Base-by-base conservation (phyloP, 2,113 vertebrate genomes). In the Prolemur simus region DNA sequence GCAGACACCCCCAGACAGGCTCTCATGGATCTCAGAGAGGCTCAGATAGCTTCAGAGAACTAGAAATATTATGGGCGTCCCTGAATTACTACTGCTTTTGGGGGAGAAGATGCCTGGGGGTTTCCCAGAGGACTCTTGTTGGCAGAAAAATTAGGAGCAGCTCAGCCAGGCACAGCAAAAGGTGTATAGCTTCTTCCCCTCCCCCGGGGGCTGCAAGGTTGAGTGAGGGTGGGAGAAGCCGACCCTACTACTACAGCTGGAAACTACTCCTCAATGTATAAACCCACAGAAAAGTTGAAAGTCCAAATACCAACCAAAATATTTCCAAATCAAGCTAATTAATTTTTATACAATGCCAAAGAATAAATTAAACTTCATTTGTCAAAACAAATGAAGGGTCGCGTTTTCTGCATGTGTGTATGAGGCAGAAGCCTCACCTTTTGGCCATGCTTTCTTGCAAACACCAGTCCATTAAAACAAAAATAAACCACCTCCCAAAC, bases 261-360 rank as follows among this genome's bases (percentile, higher is more conserved):
- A 49, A 73, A 89, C n/a, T 12, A 25, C 27, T 37, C 39, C 54
- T 52, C 54, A 21, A 2, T 10, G 4, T 7, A 17, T 3, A 96
- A 83, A 85, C 4, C n/a, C n/a, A 91, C 39, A 27, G 37, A 60
- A 76, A 21, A 74, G 4, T 49, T n/a, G 86, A 69, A 88, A 85
- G 54, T 86, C n/a, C 60, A 80, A 82, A 89, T 89, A 37, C n/a
- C 78, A 83, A 52, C n/a, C 27, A 63, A 87, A 42, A 60, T 49
- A 86, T 68, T 93, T 93, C 13, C 63, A 95, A 92, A 91, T n/a
- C 52, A 66, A 87, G 82, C 27, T 10, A 91, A 49, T 77, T 87
- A 56, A 80, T 80, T 96, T 89, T 87, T 49, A 23, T 20, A 54
- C 23, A 42, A 47, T 54, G 27, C 27, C 23, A 37, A 84, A 58